Evolutionary conservation across 2,888 invertebrate species (phyloP).

Genomic region (Phyllotreta striolata): DNA sequence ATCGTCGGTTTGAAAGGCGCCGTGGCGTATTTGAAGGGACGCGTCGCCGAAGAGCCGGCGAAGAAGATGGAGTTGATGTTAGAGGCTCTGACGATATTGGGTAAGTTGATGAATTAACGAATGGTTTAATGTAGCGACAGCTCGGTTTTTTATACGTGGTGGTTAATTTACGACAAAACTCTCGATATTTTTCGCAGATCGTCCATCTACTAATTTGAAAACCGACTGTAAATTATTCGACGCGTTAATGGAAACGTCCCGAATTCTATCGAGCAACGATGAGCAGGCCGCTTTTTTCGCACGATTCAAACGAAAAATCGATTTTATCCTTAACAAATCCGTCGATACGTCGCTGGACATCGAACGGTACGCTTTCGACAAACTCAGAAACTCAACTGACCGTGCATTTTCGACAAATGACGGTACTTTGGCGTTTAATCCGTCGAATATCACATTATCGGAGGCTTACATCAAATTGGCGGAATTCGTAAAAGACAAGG

Average conservation of each 20-base stretch:
- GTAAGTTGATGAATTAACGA: conserved; percentile 22
- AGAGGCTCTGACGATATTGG: too few species aligned
- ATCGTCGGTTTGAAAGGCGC: conserved; percentile 38
- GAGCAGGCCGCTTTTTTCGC: conserved; percentile 33
- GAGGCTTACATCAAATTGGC: conserved; percentile 58
- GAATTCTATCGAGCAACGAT: conserved; percentile 26
- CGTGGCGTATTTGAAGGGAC: conserved; percentile 30
- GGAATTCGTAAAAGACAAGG: conserved; percentile 55
- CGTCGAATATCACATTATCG: conserved; percentile 42
- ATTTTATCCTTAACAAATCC: conserved; percentile 29
- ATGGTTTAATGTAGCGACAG: too few species aligned
- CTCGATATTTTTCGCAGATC: too few species aligned
- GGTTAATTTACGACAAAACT: too few species aligned
- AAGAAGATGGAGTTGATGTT: background rate
- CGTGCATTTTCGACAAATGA: background rate
- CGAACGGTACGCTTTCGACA: conserved; percentile 32
- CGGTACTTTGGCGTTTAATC: background rate
- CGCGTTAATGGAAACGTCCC: conserved; percentile 30
- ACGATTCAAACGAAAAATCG: conserved; percentile 22
- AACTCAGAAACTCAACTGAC: background rate
- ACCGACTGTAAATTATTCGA: conserved; percentile 40
- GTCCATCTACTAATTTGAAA: conserved; percentile 2
- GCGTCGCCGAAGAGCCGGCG: background rate
- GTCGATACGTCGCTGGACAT: conserved; percentile 34
- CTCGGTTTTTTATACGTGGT: too few species aligned